Conservation (phyloP, 2,113 vertebrate species). For the Psettodes erumei region DNA sequence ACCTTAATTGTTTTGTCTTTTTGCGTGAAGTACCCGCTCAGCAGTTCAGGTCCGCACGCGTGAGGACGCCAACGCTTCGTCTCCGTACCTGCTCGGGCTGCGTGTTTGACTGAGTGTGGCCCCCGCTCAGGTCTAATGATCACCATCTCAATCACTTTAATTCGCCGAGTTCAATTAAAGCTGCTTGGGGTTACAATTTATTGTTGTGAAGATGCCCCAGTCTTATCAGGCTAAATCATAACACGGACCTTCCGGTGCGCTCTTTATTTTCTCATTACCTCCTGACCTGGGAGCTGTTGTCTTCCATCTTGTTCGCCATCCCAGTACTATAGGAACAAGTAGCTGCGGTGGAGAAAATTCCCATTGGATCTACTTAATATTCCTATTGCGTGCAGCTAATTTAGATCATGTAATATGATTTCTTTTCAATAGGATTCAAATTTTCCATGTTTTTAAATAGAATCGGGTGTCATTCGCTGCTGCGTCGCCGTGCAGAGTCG, state of each 20-base stretch:
- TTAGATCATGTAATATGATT: background rate
- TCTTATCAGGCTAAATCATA: constrained; percentile 44
- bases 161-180: constrained; percentile 56
- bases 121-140: constrained; percentile 35
- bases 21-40: constrained; percentile 17
- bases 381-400: background rate
- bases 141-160: constrained; percentile 50
- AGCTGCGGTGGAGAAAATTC: background rate
- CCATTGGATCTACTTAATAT: background rate
- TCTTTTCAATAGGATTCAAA: background rate
- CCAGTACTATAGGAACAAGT: background rate
- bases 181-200: constrained; percentile 36
- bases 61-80: background rate
- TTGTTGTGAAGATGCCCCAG: constrained; percentile 30
- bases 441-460: background rate
- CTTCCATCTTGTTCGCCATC: constrained; percentile 12
- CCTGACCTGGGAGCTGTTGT: constrained; percentile 22
- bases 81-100: constrained; percentile 17
- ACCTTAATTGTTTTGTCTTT: constrained; percentile 53
- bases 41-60: background rate
- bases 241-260: constrained; percentile 9
- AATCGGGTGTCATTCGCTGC: background rate
- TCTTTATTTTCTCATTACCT: constrained; percentile 44
- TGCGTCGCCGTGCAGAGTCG: background rate
- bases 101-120: constrained; percentile 29